phyloP scores from a whole-genome alignment of 2,888 invertebrate genomes.

The Esperia sulphurella region DNA sequence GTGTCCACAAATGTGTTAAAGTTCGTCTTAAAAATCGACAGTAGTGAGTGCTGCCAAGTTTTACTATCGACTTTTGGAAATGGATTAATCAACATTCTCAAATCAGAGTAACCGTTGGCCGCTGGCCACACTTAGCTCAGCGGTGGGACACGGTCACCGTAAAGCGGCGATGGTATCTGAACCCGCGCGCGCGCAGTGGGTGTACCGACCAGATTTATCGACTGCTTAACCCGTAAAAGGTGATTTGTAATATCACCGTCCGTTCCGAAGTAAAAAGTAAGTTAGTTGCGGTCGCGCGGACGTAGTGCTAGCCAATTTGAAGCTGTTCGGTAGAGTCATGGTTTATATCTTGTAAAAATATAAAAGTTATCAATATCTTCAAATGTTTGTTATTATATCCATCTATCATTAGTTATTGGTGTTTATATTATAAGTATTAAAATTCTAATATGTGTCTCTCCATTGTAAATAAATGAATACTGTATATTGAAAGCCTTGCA shows the following conservation, averaged over 20 bases:
- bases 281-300: conserved; percentile 3
- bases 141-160: conserved; percentile 39
- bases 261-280: conserved; percentile 19
- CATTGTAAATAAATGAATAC: too few relatives aligned
- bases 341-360: too few relatives aligned
- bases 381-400: too few relatives aligned
- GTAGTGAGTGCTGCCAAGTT: too few relatives aligned
- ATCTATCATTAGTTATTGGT: too few relatives aligned
- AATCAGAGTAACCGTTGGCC: conserved; percentile 39
- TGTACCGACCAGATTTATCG: conserved; percentile 64
- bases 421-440: too few relatives aligned
- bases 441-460: too few relatives aligned
- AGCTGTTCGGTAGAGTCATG: too few relatives aligned
- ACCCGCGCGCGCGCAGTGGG: conserved; percentile 46
- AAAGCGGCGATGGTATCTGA: conserved; percentile 54
- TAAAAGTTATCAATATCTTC: too few relatives aligned
- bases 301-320: background rate
- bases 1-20: too few relatives aligned
- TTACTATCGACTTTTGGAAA: conserved; percentile 34
- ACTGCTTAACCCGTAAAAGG: conserved; percentile 59
- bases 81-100: conserved; percentile 47
- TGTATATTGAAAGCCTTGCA: too few relatives aligned
- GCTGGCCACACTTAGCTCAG: conserved; percentile 53
- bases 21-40: too few relatives aligned
- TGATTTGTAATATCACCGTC: conserved; percentile 58